A percentile compares a stretch with the other conserved stretches of the same genome.
Conservation (phyloP, 2,888 invertebrate species). For the Athrips mouffetella region DNA sequence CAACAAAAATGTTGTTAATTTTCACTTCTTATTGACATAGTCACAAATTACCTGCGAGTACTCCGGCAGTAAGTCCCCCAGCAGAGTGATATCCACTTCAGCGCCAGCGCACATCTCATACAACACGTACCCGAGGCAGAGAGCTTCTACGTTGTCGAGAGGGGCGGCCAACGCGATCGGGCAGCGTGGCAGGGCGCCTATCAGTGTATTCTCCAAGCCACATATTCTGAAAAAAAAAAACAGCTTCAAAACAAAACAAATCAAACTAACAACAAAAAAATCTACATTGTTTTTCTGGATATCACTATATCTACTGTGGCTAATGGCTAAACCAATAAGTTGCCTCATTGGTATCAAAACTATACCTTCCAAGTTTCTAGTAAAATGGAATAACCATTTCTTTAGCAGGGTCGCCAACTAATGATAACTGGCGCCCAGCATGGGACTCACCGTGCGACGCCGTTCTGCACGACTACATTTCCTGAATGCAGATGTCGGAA, state of each 20-base stretch:
- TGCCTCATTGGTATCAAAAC: not conserved
- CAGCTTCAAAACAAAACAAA: too few relatives aligned
- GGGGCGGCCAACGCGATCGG: slow-evolving; percentile 53
- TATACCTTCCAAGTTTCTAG: not conserved
- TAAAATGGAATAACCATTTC: not conserved
- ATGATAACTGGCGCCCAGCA: slow-evolving; percentile 6
- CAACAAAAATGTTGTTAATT: too few relatives aligned
- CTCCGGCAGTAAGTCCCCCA: slow-evolving; percentile 82
- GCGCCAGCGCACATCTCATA: slow-evolving; percentile 95
- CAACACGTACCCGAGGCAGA: slow-evolving; percentile 88
- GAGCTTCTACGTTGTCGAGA: slow-evolving; percentile 69
- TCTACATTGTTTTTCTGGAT: too few relatives aligned
- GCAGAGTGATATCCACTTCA: slow-evolving; percentile 85
- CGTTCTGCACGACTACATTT: slow-evolving; percentile 94
- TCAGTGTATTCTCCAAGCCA: slow-evolving; percentile 90
- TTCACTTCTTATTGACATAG: too few relatives aligned
- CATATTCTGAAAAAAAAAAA: slow-evolving; percentile 79
- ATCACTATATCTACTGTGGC: not conserved
- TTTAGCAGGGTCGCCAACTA: not conserved
- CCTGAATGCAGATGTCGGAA: slow-evolving; percentile 93
- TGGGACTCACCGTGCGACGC: slow-evolving; percentile 85
- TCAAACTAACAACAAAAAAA: too few relatives aligned
- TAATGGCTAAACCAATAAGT: not conserved
- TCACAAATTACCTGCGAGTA: slow-evolving; percentile 82
- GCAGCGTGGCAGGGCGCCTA: slow-evolving; percentile 82